Conservation (phyloP, 2,888 invertebrate genomes). For the Ormyrus thymus region DNA sequence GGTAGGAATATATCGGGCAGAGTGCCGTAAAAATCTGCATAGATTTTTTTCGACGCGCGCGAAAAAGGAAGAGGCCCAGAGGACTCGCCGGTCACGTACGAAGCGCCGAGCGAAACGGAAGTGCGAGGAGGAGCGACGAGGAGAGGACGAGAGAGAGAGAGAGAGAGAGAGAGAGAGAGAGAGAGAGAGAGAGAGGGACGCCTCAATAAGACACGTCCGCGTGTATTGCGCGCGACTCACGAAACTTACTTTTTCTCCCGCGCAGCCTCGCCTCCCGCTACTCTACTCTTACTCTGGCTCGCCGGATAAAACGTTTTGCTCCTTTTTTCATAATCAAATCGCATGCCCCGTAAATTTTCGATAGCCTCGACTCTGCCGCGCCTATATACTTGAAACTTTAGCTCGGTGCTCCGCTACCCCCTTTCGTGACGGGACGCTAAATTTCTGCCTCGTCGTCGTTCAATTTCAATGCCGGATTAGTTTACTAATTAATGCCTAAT, state of each 20-base stretch:
- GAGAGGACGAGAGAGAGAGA: slow-evolving; percentile 24
- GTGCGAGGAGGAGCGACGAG: slow-evolving; percentile 37
- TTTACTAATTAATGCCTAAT: no score
- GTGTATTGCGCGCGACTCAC: background rate
- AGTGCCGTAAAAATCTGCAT: slow-evolving; percentile 70
- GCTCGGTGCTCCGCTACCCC: no score
- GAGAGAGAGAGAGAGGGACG: background rate
- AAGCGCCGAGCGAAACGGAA: slow-evolving; percentile 30
- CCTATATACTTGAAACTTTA: background rate
- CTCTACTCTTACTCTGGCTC: background rate
- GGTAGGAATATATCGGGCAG: slow-evolving; percentile 45
- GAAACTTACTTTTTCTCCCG: slow-evolving; percentile 23
- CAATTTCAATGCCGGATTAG: no score
- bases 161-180: background rate
- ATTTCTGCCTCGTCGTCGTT: no score
- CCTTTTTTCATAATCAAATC: slow-evolving; percentile 21
- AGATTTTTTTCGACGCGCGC: slow-evolving; percentile 59
- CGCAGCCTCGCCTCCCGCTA: no score
- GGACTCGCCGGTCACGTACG: slow-evolving; percentile 33
- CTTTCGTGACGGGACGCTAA: no score
- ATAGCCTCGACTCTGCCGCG: background rate
- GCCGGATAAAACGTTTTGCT: background rate
- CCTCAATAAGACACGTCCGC: slow-evolving; percentile 34
- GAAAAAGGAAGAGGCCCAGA: slow-evolving; percentile 3
- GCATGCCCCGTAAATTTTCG: slow-evolving; percentile 17